Evolutionary conservation across 2,888 invertebrate genomes (phyloP).

Genomic region (Sesamia inferens): DNA sequence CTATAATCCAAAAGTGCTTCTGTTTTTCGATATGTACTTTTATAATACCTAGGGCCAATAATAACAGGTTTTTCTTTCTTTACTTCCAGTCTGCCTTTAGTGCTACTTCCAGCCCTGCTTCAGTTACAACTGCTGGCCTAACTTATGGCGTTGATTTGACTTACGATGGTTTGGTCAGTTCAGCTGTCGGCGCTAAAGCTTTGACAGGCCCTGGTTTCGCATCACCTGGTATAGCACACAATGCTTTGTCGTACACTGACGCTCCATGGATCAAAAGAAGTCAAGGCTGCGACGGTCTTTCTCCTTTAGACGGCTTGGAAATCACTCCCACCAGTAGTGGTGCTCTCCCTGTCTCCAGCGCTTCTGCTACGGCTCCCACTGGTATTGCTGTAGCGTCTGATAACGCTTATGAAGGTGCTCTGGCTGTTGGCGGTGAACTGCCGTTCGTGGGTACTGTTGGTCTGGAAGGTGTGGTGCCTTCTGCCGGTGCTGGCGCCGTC

Average conservation of each 20-base stretch:
- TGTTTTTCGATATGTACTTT: too few relatives aligned
- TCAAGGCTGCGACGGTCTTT: slow-evolving; percentile 1
- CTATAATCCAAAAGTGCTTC: too few relatives aligned
- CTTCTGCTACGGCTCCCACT: slow-evolving; percentile 44
- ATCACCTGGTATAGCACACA: not conserved
- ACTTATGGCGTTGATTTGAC: not conserved
- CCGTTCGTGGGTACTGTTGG: slow-evolving; percentile 71
- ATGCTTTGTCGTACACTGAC: slow-evolving; percentile 7
- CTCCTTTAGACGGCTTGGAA: slow-evolving; percentile 14
- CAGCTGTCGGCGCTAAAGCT: slow-evolving; percentile 10
- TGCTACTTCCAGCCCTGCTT: slow-evolving; percentile 28
- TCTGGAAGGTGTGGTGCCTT: slow-evolving; percentile 64
- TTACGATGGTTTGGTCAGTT: slow-evolving; percentile 12
- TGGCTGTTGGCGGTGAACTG: slow-evolving; percentile 67
- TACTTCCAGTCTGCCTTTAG: slow-evolving; percentile 46
- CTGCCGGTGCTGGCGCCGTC: slow-evolving; percentile 64
- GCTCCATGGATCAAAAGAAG: slow-evolving; percentile 6
- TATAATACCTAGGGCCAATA: too few relatives aligned
- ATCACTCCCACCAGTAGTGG: slow-evolving; percentile 46
- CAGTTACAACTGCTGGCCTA: slow-evolving; percentile 9
- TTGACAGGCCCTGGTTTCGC: slow-evolving; percentile 1
- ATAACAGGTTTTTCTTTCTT: not conserved
- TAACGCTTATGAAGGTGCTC: slow-evolving; percentile 58
- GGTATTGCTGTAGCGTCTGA: slow-evolving; percentile 58
- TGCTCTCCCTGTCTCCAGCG: slow-evolving; percentile 50